Conservation (phyloP, 2,113 vertebrate genomes). For the Dasyurus viverrinus region DNA sequence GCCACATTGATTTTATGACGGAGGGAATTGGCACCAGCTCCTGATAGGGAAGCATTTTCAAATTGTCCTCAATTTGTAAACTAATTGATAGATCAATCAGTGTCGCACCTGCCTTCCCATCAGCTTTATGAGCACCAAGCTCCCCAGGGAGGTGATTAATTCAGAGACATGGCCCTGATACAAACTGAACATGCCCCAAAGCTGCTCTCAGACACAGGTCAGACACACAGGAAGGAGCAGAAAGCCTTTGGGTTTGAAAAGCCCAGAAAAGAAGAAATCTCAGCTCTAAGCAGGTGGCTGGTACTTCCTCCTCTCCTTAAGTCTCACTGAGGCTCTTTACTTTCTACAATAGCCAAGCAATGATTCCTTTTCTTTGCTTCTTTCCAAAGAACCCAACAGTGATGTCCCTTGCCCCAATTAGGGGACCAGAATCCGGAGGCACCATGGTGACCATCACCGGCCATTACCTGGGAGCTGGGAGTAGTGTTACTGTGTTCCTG, state of each 20-base stretch:
- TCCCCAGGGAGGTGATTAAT: constrained; percentile 59
- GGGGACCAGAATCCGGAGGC: constrained; percentile 96
- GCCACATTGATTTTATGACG: constrained; percentile 77
- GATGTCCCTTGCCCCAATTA: constrained; percentile 90
- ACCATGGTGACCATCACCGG: constrained; percentile 97
- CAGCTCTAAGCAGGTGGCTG: background rate
- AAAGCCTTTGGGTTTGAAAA: background rate
- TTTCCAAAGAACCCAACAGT: constrained; percentile 89
- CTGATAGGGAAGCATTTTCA: constrained; percentile 69
- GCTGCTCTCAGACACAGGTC: background rate
- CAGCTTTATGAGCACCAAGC: background rate
- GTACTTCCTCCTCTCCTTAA: background rate
- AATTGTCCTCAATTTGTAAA: constrained; percentile 76
- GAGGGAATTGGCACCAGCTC: constrained; percentile 61
- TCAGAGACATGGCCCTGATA: background rate
- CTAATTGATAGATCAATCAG: constrained; percentile 79
- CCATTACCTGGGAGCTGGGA: constrained; percentile 94
- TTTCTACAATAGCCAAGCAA: background rate
- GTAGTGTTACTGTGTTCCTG: constrained; percentile 91
- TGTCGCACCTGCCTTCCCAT: constrained; percentile 53
- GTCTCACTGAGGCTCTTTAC: background rate
- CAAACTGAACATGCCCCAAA: background rate
- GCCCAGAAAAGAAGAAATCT: background rate
- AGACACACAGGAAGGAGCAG: background rate
- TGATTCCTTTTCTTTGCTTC: constrained; percentile 61